phyloP scores from a whole-genome alignment of 2,888 invertebrate species.

The Xanthorhoe designata region DNA sequence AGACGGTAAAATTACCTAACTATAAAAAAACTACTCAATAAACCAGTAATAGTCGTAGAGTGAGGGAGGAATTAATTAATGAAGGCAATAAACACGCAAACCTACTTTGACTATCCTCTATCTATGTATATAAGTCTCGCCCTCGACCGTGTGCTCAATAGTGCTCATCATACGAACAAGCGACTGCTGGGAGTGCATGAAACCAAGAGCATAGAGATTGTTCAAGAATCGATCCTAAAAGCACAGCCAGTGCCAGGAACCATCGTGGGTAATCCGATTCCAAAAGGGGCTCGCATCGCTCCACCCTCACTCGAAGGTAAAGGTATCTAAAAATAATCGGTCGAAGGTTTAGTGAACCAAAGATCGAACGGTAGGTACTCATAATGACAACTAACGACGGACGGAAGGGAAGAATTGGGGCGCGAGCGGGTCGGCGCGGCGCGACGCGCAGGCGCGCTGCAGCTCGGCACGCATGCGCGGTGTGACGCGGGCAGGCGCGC shows the following conservation, averaged over 20 bases:
- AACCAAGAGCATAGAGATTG: background rate
- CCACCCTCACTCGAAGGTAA: constrained; percentile 23
- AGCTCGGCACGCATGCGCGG: constrained; percentile 32
- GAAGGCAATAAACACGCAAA: constrained; percentile 1
- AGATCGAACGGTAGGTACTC: constrained; percentile 30
- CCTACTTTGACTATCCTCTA: background rate
- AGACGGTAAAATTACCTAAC: no score
- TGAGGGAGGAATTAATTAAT: background rate
- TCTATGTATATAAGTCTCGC: background rate
- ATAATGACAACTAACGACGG: constrained; percentile 15
- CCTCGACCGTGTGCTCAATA: no score
- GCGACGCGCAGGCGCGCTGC: constrained; percentile 48
- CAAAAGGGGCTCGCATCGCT: constrained; percentile 16
- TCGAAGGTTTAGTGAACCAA: constrained; percentile 33
- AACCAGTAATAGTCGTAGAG: no score
- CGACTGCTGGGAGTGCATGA: background rate
- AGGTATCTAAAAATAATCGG: constrained; percentile 35
- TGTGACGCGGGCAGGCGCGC: constrained; percentile 37
- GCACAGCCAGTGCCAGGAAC: constrained; percentile 38
- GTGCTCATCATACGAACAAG: background rate
- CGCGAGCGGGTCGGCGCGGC: constrained; percentile 21
- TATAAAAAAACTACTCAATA: no score
- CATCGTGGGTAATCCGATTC: constrained; percentile 24
- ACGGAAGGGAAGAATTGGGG: constrained; percentile 27
- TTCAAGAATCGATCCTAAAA: constrained; percentile 16